Base-by-base conservation (phyloP, 2,888 invertebrate genomes). In the Microdon myrmicae region DNA sequence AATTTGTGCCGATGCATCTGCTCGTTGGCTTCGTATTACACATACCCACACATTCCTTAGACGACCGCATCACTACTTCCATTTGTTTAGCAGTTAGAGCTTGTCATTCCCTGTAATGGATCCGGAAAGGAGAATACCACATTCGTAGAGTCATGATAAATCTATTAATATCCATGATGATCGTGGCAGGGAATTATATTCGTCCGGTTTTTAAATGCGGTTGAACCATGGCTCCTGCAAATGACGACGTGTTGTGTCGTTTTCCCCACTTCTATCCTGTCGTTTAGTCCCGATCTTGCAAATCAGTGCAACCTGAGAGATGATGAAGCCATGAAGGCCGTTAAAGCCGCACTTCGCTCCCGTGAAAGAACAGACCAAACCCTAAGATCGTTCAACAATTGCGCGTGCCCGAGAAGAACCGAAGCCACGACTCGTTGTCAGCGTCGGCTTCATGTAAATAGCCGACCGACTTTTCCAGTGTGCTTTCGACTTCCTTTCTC, bases 81-180 rank as follows among this genome's bases (percentile, higher is more conserved):
- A 58, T 64, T 64, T 64, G 51, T 58, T 64, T 43, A 51, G 56
- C 56, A 64, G 51, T 64, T 58, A 64, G 64, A 64, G 64, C 64
- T 64, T 64, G 64, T 64, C 64, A 64, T 64, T 56, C 56, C 51
- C 34, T 51, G 64, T 64, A 64, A 64, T 64, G 64, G 56, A 64
- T 64, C 64, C 64, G 56, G 58, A 64, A 64, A 64, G 64, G 64
- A 56, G 64, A 58, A 64, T 64, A 64, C 58, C 64, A 56, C 64
- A 47, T 64, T 58, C 58, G 51, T 47, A 58, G 58, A 58, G 64
- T 47, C 41, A 56, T 51, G 56, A 64, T 64, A 64, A 53, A 64
- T 64, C 64, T 64, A 64, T 64, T 64, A 64, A 64, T 64, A 64
- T 47, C 64, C 51, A 47, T 58, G 45, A 45, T 58, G 64, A 37